Conservation (phyloP, 2,113 vertebrate genomes). For the Acanthisitta chloris region DNA sequence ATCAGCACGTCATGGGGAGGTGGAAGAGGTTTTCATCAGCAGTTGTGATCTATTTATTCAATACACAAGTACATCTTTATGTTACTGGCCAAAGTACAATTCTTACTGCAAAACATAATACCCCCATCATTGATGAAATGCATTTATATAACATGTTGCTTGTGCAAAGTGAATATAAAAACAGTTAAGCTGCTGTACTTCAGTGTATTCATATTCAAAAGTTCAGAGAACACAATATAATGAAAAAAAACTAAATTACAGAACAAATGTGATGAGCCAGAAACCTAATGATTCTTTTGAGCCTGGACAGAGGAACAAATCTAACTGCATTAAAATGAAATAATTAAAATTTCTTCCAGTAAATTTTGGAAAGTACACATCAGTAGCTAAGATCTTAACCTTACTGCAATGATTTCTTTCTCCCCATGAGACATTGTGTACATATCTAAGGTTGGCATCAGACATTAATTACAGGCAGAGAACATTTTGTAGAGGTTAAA, state of each 20-base stretch:
- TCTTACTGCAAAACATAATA: background rate
- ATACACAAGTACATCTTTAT: background rate
- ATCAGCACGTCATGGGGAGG: background rate
- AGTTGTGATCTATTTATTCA: background rate
- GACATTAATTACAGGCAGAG: background rate
- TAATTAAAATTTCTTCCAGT: background rate
- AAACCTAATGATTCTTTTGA: background rate
- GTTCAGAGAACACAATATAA: background rate
- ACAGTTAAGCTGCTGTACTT: background rate
- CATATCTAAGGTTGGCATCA: background rate
- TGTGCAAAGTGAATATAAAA: background rate
- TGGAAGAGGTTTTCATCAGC: background rate
- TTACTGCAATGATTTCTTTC: background rate
- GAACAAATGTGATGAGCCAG: background rate
- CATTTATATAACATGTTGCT: background rate
- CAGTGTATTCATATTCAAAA: background rate
- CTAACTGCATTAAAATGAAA: background rate
- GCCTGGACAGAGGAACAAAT: background rate
- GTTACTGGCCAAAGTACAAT: background rate
- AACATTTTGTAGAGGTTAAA: slow-evolving; percentile 2
- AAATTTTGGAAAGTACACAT: background rate
- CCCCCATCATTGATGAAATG: background rate
- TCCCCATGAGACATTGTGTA: background rate
- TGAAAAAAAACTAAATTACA: background rate
- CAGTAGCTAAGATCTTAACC: background rate